These are phyloP conservation scores for Agrochola circellaris DNA, from an alignment of 2,888 invertebrate genomes.

Conservation along the genomic window DNA sequence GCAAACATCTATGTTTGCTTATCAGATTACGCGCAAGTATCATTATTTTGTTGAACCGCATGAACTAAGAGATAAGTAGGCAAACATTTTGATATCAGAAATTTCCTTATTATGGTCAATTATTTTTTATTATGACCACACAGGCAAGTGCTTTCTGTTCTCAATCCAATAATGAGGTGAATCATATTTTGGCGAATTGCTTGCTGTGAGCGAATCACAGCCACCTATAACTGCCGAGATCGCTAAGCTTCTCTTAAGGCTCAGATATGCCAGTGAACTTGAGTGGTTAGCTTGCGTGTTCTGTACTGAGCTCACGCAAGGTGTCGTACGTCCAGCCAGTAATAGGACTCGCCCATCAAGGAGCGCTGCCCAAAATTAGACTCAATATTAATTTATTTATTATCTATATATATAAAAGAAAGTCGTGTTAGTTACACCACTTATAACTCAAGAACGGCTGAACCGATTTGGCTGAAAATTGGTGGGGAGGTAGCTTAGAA, in stretches of 20 bases:
- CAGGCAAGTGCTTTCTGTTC: conserved; percentile 6
- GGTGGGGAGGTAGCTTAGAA: too few species aligned
- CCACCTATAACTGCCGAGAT: not conserved
- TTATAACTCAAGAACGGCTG: too few species aligned
- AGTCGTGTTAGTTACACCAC: too few species aligned
- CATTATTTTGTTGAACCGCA: conserved; percentile 56
- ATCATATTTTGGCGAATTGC: not conserved
- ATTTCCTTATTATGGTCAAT: conserved; percentile 51
- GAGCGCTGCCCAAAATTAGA: too few species aligned
- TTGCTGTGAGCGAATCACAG: not conserved
- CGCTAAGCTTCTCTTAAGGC: not conserved
- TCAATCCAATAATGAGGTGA: not conserved
- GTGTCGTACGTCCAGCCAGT: too few species aligned
- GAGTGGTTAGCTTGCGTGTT: too few species aligned
- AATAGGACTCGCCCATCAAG: too few species aligned
- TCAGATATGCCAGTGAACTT: too few species aligned
- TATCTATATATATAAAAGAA: too few species aligned
- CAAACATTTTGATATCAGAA: conserved; percentile 22
- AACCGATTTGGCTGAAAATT: too few species aligned
- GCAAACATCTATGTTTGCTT: conserved; percentile 40
- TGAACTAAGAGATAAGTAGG: conserved; percentile 53
- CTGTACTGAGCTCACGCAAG: too few species aligned
- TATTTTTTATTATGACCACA: conserved; percentile 38
- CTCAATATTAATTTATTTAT: too few species aligned
- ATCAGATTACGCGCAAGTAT: conserved; percentile 55